Percentiles rank a stretch among this genome's conserved stretches.
Evolutionary conservation across 1,140 invertebrate species (phyloP).

Genomic region (Caenorhabditis briggsae): DNA sequence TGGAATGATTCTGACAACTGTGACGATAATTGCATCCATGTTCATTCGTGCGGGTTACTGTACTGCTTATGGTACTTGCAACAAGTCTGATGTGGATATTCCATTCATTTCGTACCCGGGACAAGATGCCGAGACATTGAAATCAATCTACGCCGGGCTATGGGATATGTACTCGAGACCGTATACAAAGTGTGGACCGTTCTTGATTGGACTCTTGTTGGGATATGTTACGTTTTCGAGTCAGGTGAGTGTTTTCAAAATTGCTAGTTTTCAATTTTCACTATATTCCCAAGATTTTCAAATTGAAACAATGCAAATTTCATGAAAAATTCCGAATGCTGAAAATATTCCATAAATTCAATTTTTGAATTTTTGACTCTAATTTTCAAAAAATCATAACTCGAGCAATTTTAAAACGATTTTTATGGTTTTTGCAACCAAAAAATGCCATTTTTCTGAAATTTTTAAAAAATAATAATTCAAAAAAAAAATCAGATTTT

Average conservation of each 20-base stretch:
- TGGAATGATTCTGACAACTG: conserved; percentile 62
- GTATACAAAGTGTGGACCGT: conserved; percentile 75
- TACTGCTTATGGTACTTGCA: conserved; percentile 73
- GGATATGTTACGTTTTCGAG: conserved; percentile 58
- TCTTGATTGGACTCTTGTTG: conserved; percentile 74
- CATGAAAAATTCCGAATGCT: too few species aligned
- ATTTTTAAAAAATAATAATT: too few species aligned
- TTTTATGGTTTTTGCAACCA: too few species aligned
- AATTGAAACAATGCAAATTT: too few species aligned
- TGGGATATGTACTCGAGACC: conserved; percentile 77
- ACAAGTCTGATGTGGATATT: conserved; percentile 76
- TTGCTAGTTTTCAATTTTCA: not conserved
- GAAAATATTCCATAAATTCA: too few species aligned
- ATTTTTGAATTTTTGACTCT: too few species aligned
- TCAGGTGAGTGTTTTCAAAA: not conserved
- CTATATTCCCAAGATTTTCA: not conserved
- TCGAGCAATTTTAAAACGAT: too few species aligned
- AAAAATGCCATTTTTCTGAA: too few species aligned
- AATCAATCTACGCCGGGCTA: conserved; percentile 70
- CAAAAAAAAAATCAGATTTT: too few species aligned
- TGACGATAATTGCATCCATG: conserved; percentile 66
- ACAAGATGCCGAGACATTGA: conserved; percentile 51
- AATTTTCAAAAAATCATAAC: too few species aligned
- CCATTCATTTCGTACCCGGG: conserved; percentile 76
- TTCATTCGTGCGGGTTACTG: conserved; percentile 72